Evolutionary conservation across 2,888 invertebrate species (phyloP).

Genomic region (Chalcosyrphus nemorum): DNA sequence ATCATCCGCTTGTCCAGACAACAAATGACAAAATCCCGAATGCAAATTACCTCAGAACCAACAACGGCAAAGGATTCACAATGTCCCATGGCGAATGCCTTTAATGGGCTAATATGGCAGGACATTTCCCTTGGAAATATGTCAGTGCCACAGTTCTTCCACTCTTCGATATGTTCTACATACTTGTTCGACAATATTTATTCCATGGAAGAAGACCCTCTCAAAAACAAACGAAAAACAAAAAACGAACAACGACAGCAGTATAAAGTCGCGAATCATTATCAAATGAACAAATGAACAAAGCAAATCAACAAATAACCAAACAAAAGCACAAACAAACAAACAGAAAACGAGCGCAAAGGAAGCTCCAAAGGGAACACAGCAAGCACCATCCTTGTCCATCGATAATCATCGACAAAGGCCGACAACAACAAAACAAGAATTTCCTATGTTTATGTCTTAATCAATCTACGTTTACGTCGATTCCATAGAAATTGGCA

Average conservation of each 20-base stretch:
- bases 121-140: conserved; percentile 65
- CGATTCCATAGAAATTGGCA: conserved; percentile 74
- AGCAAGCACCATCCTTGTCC: conserved; percentile 50
- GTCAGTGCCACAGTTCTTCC: conserved; percentile 47
- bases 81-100: conserved; percentile 54
- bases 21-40: conserved; percentile 69
- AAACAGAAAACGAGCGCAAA: background rate
- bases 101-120: conserved; percentile 71
- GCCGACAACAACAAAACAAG: conserved; percentile 74
- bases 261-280: conserved; percentile 62
- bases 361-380: background rate
- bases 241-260: background rate
- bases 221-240: too few species aligned
- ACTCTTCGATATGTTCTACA: conserved; percentile 57
- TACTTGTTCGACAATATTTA: conserved; percentile 66
- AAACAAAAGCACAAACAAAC: conserved; percentile 52
- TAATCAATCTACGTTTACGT: conserved; percentile 75
- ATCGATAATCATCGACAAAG: conserved; percentile 73
- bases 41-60: conserved; percentile 56
- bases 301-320: conserved; percentile 72
- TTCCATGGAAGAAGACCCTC: conserved; percentile 48
- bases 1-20: conserved; percentile 66
- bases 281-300: conserved; percentile 72
- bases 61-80: conserved; percentile 29
- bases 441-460: conserved; percentile 74